Evolutionary conservation across 2,888 invertebrate genomes (phyloP), one percentile per base, ranked within the genome.

Genomic region (Heliconius ethilla): DNA sequence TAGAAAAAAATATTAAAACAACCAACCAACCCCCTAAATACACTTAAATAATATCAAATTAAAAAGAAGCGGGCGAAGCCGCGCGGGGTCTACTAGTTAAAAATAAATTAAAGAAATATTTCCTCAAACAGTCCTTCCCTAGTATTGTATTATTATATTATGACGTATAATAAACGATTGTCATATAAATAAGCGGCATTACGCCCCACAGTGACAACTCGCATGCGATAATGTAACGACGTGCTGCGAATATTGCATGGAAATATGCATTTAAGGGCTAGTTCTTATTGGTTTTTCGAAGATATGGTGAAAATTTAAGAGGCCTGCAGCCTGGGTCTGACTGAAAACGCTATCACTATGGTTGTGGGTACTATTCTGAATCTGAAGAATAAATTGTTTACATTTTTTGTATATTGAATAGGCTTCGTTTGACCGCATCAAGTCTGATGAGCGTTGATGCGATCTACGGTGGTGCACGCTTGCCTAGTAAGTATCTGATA

Each of bases 221-320:
- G 77, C 78, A 79, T 77, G 75, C 80, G 74, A 80, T 79, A 79
- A 81, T 79, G 78, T 80, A 81, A 80, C 78, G 78, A 81, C 73
- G 81, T 81, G 81, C 74, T 77, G 65, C 78, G 81, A 80, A 81
- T 81, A 73, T 75, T 72, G 78, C 78, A 69, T 80, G 75, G 78
- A 76, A 79, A 81, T 75, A 78, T 79, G 79, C 76, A 78, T 40
- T 81, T 81, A 81, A 81, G 80, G 79, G 67, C 69, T 63, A 51
- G 76, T 25, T 5, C 29, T 6, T 45, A 18, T 13, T 66, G 15
- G 15, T 25, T 25, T 55, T 40, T 59, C 29, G 13, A 33, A 55
- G 2, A 45, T 29, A 27, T 51, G 5, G 2, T 59, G 22, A n/a
- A 11, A 59, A 59, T 59, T 2, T n/a, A 4, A 10, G n/a, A 59